phyloP scores from a whole-genome alignment of 2,888 invertebrate species.

The Cataglyphis livida region DNA sequence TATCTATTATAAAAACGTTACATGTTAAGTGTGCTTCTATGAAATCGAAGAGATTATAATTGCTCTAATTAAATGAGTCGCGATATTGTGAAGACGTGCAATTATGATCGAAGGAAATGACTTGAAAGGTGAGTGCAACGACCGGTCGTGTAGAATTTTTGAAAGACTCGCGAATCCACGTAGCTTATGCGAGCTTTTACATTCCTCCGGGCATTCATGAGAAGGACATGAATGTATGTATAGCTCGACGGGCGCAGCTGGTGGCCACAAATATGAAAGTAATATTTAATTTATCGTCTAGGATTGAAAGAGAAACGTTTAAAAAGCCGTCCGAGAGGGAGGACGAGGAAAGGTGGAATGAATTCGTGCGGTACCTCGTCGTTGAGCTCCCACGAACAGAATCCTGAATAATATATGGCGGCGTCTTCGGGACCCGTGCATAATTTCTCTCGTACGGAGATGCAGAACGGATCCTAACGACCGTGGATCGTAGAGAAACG shows the following conservation, averaged over 20 bases:
- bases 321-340: slow-evolving; percentile 31
- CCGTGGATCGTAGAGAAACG: slow-evolving; percentile 28
- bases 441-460: slow-evolving; percentile 50
- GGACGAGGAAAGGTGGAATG: slow-evolving; percentile 47
- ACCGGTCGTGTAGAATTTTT: slow-evolving; percentile 46
- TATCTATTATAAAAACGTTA: background rate
- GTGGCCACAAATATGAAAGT: slow-evolving; percentile 51
- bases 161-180: slow-evolving; percentile 49
- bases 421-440: slow-evolving; percentile 39
- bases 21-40: background rate
- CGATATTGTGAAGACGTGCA: background rate
- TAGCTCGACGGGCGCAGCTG: slow-evolving; percentile 48
- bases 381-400: slow-evolving; percentile 47
- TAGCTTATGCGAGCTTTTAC: slow-evolving; percentile 34
- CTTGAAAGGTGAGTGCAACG: background rate
- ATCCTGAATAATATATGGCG: slow-evolving; percentile 60
- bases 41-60: background rate
- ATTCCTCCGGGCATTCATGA: slow-evolving; percentile 36
- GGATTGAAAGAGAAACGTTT: slow-evolving; percentile 52
- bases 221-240: slow-evolving; percentile 49
- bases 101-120: slow-evolving; percentile 4
- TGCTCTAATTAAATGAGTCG: background rate
- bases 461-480: slow-evolving; percentile 43
- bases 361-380: slow-evolving; percentile 50
- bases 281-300: slow-evolving; percentile 61